These are phyloP conservation scores for Cuculus canorus DNA, from an alignment of 2,797 vertebrate species.

Conservation along the genomic window DNA sequence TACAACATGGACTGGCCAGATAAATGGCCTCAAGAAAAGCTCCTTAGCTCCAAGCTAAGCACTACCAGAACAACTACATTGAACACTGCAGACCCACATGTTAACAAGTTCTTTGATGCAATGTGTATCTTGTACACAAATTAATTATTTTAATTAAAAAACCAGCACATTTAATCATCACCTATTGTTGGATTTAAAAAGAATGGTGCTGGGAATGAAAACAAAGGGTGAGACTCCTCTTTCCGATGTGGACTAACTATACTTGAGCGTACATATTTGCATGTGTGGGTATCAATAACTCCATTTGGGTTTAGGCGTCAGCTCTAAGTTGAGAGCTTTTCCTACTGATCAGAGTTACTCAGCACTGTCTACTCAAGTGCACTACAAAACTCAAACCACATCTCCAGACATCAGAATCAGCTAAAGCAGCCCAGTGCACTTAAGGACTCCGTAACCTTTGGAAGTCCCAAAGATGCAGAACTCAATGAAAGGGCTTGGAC, in stretches of 20 bases:
- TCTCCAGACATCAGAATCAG: not conserved
- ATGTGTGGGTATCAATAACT: not conserved
- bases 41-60: not conserved
- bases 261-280: not conserved
- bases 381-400: not conserved
- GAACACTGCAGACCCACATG: not conserved
- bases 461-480: not conserved
- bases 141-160: not conserved
- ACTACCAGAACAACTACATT: not conserved
- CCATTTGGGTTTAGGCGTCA: not conserved
- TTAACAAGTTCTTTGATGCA: not conserved
- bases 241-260: not conserved
- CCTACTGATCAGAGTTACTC: not conserved
- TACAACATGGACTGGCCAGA: constrained; percentile 4
- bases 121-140: not conserved
- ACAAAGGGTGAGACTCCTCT: not conserved
- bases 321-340: not conserved
- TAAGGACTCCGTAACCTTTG: not conserved
- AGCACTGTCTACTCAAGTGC: not conserved
- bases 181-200: not conserved
- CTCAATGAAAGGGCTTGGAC: not conserved
- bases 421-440: not conserved
- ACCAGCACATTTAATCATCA: not conserved
- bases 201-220: not conserved
- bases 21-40: not conserved